Conservation (phyloP, 2,797 vertebrate genomes). For the Scyliorhinus canicula region DNA sequence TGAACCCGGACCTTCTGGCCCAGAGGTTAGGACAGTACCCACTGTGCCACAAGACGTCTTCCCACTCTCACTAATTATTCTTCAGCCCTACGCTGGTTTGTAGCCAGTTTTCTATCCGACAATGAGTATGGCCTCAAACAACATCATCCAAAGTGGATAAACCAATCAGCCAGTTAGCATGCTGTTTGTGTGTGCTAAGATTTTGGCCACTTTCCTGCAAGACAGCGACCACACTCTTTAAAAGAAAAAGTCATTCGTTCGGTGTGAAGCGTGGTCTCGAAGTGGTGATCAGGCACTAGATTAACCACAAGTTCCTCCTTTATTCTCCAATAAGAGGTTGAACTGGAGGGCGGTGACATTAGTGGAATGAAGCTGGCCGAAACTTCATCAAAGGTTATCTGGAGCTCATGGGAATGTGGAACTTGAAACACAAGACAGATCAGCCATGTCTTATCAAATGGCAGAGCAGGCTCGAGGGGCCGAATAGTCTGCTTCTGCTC, state of each 20-base stretch:
- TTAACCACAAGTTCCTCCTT: background rate
- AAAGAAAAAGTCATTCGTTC: background rate
- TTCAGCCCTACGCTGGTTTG: too few relatives aligned
- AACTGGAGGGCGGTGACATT: background rate
- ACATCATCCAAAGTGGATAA: background rate
- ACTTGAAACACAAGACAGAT: too few relatives aligned
- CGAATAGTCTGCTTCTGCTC: too few relatives aligned
- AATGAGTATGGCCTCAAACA: background rate
- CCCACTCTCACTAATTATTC: too few relatives aligned
- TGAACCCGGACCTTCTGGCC: too few relatives aligned
- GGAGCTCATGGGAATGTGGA: too few relatives aligned
- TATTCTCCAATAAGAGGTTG: too few relatives aligned
- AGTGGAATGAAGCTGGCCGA: background rate
- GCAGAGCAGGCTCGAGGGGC: too few relatives aligned
- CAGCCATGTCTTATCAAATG: too few relatives aligned
- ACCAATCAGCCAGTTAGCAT: background rate
- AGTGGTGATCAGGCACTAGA: background rate
- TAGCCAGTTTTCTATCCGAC: background rate
- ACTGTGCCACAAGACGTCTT: too few relatives aligned
- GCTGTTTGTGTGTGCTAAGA: background rate
- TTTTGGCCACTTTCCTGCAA: background rate
- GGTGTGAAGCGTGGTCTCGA: background rate
- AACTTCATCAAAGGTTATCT: background rate
- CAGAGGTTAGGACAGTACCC: too few relatives aligned
- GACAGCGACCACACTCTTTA: background rate